Evolutionary conservation across 2,113 vertebrate genomes (phyloP), one percentile per base, ranked within the genome.

Genomic region (Semicossyphus pulcher): DNA sequence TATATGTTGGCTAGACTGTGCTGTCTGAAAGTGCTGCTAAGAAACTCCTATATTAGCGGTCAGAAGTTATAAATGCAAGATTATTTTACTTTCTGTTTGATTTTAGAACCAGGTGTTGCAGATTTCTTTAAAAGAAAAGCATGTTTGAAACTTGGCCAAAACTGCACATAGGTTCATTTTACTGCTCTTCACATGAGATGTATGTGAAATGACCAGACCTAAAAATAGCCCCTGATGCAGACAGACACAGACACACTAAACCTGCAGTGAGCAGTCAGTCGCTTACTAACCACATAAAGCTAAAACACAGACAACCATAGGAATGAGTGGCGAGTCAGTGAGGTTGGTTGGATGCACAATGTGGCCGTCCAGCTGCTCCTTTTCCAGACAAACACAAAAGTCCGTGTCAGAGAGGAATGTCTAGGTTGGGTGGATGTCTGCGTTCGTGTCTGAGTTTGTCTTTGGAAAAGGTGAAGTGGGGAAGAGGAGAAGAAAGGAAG

Each of bases 391-490:
- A 79, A 83, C 80, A 85, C 76, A 62, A 75, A 83, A 72, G 80
- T 87, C 57, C 77, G 42, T 67, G 69, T 78, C 72, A 83, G 39
- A 66, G 57, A 54, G 80, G 86, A 92, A 91, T 88, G 88, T 90
- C 83, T 83, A 69, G 68, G 34, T 42, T 63, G 74, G 68, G 26
- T 56, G 58, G 65, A 58, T 47, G 80, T 85, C 65, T 84, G 69
- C 5, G 59, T 58, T 80, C 29, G 5, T 84, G 83, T 87, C 88
- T 85, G 59, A 78, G 68, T 81, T 79, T 64, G 71, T 63, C 59
- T 72, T 59, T 37, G 34, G 31, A 51, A n/a, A 54, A 76, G 63
- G 52, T 21, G 37, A 62, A 53, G 52, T 42, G 14, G 10, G 41
- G 49, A 34, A 51, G 11, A 26, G 6, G 39, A 11, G 75, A 76